Conservation (phyloP, 2,797 vertebrate species). For the Moxostoma hubbsi region DNA sequence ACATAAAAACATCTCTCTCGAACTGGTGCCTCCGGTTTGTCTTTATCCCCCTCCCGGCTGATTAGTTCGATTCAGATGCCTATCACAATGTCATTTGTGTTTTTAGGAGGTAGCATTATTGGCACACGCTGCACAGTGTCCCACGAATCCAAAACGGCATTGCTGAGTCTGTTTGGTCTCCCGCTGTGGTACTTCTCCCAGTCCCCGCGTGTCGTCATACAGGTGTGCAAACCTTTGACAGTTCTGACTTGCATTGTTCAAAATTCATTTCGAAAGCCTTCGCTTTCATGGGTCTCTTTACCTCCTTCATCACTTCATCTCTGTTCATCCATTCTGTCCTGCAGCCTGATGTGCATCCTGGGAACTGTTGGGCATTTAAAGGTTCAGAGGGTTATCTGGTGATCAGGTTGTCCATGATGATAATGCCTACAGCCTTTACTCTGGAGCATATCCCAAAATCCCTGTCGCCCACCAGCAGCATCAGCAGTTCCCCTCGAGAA, state of each 20-base stretch:
- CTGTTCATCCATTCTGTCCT: conserved; percentile 9
- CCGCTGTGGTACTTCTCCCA: conserved; percentile 95
- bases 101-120: conserved; percentile 89
- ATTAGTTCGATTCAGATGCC: too few relatives aligned
- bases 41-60: too few relatives aligned
- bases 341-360: conserved; percentile 93
- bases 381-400: conserved; percentile 90
- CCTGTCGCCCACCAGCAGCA: conserved; percentile 84
- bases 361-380: conserved; percentile 96
- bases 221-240: conserved; percentile 76
- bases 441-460: conserved; percentile 90
- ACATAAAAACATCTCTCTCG: too few relatives aligned
- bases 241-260: too few relatives aligned
- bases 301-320: not conserved
- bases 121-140: conserved; percentile 92
- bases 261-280: not conserved
- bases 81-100: not conserved
- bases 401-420: conserved; percentile 85
- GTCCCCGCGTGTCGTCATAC: conserved; percentile 91
- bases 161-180: conserved; percentile 92
- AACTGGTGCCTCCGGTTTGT: too few relatives aligned
- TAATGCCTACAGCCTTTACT: conserved; percentile 84
- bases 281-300: not conserved
- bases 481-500: conserved; percentile 87
- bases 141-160: conserved; percentile 85